Conservation (phyloP, 2,113 vertebrate species). For the Anoura caudifer region DNA sequence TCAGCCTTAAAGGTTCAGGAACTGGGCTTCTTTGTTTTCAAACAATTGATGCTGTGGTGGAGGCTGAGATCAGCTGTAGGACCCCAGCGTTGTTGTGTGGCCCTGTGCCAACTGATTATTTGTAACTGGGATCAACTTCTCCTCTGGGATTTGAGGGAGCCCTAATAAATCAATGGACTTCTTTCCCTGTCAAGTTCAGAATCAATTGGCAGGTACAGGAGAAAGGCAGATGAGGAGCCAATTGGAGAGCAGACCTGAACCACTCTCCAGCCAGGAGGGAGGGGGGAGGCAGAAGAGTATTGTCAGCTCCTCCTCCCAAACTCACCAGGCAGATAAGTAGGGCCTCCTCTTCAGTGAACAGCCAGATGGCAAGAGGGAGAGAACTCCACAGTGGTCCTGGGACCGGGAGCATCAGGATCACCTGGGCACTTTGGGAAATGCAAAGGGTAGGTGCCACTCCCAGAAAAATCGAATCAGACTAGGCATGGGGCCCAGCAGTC, state of each 20-base stretch:
- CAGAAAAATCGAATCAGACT: background rate
- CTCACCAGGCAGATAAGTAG: background rate
- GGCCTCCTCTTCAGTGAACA: background rate
- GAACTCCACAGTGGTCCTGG: background rate
- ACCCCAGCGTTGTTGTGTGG: background rate
- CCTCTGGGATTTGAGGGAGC: conserved; percentile 31
- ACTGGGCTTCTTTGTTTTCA: background rate
- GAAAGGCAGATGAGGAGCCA: background rate
- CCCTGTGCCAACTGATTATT: background rate
- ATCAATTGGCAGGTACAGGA: background rate
- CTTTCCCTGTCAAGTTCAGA: background rate
- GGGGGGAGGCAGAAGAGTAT: background rate
- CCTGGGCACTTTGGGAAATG: background rate
- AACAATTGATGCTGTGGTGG: background rate
- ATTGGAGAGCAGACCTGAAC: background rate
- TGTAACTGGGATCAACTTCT: background rate
- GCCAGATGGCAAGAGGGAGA: too few relatives aligned
- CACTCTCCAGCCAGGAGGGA: background rate
- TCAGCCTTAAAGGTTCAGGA: background rate
- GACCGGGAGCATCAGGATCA: background rate
- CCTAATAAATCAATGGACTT: background rate
- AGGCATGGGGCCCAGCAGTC: background rate
- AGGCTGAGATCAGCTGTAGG: background rate
- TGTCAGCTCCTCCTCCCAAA: background rate
- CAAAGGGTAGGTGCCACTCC: background rate